Evolutionary conservation across 2,888 invertebrate genomes (phyloP).

Genomic region (Drosophila sordidula): DNA sequence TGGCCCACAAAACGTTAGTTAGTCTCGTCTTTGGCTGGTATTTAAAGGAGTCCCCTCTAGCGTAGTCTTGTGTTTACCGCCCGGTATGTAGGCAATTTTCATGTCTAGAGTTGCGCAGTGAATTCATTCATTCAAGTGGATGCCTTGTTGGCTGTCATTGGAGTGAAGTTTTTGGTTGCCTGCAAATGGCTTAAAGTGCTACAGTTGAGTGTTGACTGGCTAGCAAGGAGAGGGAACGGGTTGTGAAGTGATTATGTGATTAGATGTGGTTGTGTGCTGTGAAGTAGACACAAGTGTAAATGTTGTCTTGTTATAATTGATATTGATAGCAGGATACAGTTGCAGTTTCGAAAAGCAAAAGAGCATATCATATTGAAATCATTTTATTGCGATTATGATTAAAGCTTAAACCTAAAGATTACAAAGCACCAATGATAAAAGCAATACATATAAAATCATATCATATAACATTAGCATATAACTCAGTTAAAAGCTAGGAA

Average conservation of each 20-base stretch:
- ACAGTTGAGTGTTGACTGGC: constrained; percentile 12
- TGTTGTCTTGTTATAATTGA: constrained; percentile 38
- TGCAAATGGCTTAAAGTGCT: constrained; percentile 48
- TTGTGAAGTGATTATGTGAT: constrained; percentile 52
- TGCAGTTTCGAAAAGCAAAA: constrained; percentile 9
- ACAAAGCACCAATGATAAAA: constrained; percentile 40
- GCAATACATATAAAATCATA: not conserved
- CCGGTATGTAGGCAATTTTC: constrained; percentile 59
- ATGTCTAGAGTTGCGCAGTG: constrained; percentile 57
- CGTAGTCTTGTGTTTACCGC: constrained; percentile 43
- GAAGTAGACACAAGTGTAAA: constrained; percentile 25
- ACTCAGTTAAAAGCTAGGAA: not conserved
- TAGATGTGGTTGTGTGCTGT: constrained; percentile 25
- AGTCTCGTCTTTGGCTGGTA: constrained; percentile 9
- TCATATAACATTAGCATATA: not conserved
- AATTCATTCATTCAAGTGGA: constrained; percentile 22
- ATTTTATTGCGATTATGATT: constrained; percentile 30
- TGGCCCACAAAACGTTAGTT: constrained; percentile 63
- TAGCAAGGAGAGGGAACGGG: not conserved
- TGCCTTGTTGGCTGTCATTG: constrained; percentile 60
- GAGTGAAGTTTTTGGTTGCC: constrained; percentile 38
- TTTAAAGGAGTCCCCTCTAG: constrained; percentile 36
- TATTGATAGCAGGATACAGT: constrained; percentile 32
- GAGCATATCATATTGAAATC: constrained; percentile 8
- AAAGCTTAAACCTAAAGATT: constrained; percentile 18